Conservation (phyloP, 2,797 vertebrate genomes). For the Alectoris magna region DNA sequence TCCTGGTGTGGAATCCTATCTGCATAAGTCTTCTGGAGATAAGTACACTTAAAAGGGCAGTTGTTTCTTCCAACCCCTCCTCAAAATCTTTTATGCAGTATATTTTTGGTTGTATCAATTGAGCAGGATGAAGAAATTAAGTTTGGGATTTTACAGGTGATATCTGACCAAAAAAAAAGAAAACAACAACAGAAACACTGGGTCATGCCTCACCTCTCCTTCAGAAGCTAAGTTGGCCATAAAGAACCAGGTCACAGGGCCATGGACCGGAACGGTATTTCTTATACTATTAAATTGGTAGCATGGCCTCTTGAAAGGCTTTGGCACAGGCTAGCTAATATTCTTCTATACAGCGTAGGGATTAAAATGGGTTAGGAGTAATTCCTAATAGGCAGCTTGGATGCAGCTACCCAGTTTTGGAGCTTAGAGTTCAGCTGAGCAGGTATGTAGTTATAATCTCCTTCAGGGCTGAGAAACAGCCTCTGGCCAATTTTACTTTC, state of each 20-base stretch:
- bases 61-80: not conserved
- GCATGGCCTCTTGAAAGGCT: not conserved
- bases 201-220: not conserved
- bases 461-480: not conserved
- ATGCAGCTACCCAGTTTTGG: not conserved
- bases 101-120: not conserved
- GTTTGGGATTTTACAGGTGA: not conserved
- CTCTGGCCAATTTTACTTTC: not conserved
- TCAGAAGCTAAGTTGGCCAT: not conserved
- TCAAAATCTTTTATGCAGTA: not conserved
- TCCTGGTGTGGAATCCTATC: not conserved
- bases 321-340: not conserved
- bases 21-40: not conserved
- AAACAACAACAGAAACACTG: not conserved
- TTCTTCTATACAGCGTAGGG: not conserved
- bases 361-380: not conserved
- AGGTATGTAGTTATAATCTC: not conserved
- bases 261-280: not conserved
- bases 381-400: not conserved
- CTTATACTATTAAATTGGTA: not conserved
- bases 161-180: not conserved
- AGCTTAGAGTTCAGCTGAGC: not conserved
- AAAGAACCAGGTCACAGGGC: not conserved
- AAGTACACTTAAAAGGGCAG: not conserved
- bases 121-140: not conserved